Base-by-base conservation (phyloP, 2,888 invertebrate genomes). In the Salpingus planirostris region DNA sequence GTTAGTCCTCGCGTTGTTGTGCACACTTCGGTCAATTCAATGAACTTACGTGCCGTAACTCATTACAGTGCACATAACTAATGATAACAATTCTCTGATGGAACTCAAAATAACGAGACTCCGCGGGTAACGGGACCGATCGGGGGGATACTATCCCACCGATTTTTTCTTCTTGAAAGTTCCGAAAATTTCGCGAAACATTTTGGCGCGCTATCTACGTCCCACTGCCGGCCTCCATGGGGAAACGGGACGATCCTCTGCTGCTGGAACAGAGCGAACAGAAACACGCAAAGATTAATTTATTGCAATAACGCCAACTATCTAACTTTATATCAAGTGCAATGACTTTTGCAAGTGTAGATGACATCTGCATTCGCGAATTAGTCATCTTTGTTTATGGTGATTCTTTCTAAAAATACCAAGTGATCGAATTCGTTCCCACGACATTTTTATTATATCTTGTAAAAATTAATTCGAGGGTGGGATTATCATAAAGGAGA, bases 91-190 rank as follows among this genome's bases (percentile, higher is more conserved):
- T n/a, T n/a, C n/a, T n/a, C n/a, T n/a, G n/a, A n/a, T n/a, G n/a
- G n/a, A n/a, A n/a, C n/a, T n/a, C n/a, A n/a, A n/a, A n/a, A n/a
- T n/a, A n/a, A n/a, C n/a, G n/a, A n/a, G n/a, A n/a, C n/a, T n/a
- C n/a, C n/a, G n/a, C n/a, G n/a, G n/a, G n/a, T n/a, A n/a, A n/a
- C n/a, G n/a, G n/a, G n/a, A n/a, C n/a, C 13, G 13, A 34, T 28
- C 13, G 18, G 18, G 6, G 2, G 3, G 1, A 21, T 8, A 6
- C 18, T 29, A 8, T 12, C 24, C 27, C 12, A 31, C 11, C 11
- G 36, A 36, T 47, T 60, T 62, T 59, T 62, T 63, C 53, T 59
- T 62, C 49, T 55, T 60, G 43, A 50, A 57, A 36, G 50, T 55
- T 43, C 61, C 60, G 38, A 60, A 57, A 28, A 53, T 55, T 47